Evolutionary conservation across 2,888 invertebrate genomes (phyloP), one percentile per base, ranked within the genome.

Genomic region (Diarsia dahlii): DNA sequence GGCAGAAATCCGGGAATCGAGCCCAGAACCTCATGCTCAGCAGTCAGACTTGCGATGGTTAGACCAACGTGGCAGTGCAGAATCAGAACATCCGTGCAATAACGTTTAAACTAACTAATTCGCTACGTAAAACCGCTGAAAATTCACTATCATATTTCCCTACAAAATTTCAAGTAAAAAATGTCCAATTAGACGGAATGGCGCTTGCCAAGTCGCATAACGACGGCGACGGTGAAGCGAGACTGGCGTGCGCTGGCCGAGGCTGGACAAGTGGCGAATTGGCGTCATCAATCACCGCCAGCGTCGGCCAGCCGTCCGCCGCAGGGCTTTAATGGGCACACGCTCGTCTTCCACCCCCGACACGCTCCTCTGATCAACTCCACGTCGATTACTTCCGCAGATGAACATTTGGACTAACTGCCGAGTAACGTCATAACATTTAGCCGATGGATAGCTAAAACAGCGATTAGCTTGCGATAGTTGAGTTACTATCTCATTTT

Each of bases 211-310:
- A 91, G 87, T 90, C 82, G 84, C 78, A 86, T 82, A 86, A 85
- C 76, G 85, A 82, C 78, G 85, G 82, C 71, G 80, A 81, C 78
- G 84, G 81, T 81, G 80, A 76, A 86, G 79, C 78, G 76, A 82
- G 83, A 83, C 82, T 78, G 85, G 82, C 81, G 78, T 81, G 80
- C 74, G 71, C 75, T 78, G 84, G 68, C 81, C 72, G 81, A 78
- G 80, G 83, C 90, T 89, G 92, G 93, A 91, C 93, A 92, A 94
- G 93, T 93, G 92, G 94, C 92, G 94, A 93, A 95, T 95, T 95
- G 94, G 91, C 93, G 90, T 94, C 95, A 95, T 95, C 95, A 95
- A 95, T 95, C 95, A 95, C 92, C 81, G 81, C 83, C 87, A 77
- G 50, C 50, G 80, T 45, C 63, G 81, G 64, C 80, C 23, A 87